phyloP scores from a whole-genome alignment of 2,113 vertebrate species.

The Varanus komodoensis region DNA sequence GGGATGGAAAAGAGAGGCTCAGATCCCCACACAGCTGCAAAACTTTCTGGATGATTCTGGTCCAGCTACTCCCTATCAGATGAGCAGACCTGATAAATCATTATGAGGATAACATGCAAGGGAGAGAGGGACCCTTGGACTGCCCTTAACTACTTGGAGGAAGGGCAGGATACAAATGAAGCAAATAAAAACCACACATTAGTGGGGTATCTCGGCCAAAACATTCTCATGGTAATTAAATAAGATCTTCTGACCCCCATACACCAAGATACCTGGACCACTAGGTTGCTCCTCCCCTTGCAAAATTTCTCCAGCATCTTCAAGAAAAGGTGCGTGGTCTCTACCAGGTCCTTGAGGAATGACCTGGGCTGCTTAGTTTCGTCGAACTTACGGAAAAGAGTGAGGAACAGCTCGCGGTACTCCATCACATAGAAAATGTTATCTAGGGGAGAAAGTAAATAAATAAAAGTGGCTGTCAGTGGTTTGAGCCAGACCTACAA shows the following conservation, averaged over 20 bases:
- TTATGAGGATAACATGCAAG: not conserved
- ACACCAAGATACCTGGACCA: slow-evolving; percentile 86
- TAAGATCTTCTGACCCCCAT: not conserved
- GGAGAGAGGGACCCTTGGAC: not conserved
- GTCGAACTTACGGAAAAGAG: slow-evolving; percentile 92
- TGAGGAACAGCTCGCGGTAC: slow-evolving; percentile 93
- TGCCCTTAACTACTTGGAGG: not conserved
- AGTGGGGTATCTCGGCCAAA: not conserved
- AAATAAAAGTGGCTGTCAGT: not conserved
- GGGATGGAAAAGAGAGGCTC: not conserved
- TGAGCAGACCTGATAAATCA: not conserved
- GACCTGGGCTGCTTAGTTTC: slow-evolving; percentile 88
- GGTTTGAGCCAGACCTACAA: not conserved
- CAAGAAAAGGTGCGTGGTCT: slow-evolving; percentile 94
- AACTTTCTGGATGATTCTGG: not conserved
- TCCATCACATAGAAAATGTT: slow-evolving; percentile 99
- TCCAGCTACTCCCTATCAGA: not conserved
- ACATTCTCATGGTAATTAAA: not conserved
- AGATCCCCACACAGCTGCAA: not conserved
- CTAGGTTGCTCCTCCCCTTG: slow-evolving; percentile 82
- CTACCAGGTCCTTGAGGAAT: slow-evolving; percentile 91
- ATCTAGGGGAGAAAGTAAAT: slow-evolving; percentile 72
- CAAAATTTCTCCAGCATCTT: slow-evolving; percentile 95
- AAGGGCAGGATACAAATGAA: not conserved
- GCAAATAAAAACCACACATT: not conserved